Base-by-base conservation (phyloP, 2,888 invertebrate genomes). In the Orthosia incerta region DNA sequence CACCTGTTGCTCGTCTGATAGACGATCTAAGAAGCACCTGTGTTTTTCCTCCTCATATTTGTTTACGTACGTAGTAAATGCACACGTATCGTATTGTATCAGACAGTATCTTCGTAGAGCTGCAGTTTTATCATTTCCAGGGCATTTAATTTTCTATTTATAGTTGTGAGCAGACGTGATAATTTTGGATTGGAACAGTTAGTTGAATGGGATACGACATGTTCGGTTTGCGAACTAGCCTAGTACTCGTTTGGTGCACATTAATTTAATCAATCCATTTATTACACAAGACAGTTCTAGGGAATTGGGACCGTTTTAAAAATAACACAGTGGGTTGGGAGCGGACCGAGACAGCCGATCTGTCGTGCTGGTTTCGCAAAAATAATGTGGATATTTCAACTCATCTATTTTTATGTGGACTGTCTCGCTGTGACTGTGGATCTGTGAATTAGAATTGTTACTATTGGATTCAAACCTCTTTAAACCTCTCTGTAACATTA, bases 111-210 rank as follows among this genome's bases (percentile, higher is more conserved):
- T 67, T 66, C 66, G 68, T 67, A 62, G 74, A 75, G 71, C 74
- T 80, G 83, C 85, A 80, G 84, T 89, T 89, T 91, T 92, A 92
- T 91, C 73, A 89, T 90, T 91, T 93, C 95, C 95, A 95, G 95
- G 96, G 94, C 89, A 91, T 89, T 89, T 89, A 88, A 87, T 84
- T 80, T 84, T 86, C 95, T 96, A 96, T 95, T 94, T 92, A 88
- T 96, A 95, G 95, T 82, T 70, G 78, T 84, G 87, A 89, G 87
- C 90, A 85, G 87, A 81, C 84, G 87, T 90, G 92, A 92, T 94
- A 93, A 93, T 91, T 94, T 93, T 91, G 91, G 91, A 91, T 86
- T 84, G 86, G 86, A 83, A 87, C 78, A 83, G 79, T 86, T 87
- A 85, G 82, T 75, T 73, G 76, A 75, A 84, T 80, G 76, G 69